Evolutionary conservation across 2,113 vertebrate species (phyloP).

Genomic region (Speoplatyrhinus poulsoni): DNA sequence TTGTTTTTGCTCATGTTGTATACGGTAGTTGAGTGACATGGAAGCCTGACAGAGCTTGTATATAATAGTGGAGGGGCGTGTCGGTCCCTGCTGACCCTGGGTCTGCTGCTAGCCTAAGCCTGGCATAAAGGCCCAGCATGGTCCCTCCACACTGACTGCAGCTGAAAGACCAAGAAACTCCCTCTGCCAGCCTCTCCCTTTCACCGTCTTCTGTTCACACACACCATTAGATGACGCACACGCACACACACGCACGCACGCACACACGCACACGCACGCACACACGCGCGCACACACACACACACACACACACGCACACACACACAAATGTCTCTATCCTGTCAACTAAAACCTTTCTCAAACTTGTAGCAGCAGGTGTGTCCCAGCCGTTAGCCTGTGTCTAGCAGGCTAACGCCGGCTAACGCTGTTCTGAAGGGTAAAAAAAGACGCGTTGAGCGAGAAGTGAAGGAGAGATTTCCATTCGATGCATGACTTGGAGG

Average conservation of each 20-base stretch:
- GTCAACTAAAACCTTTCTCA: slow-evolving; percentile 39
- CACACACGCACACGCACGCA: slow-evolving; percentile 5
- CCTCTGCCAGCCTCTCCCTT: slow-evolving; percentile 57
- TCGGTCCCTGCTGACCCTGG: slow-evolving; percentile 56
- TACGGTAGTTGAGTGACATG: not conserved
- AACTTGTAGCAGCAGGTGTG: slow-evolving; percentile 68
- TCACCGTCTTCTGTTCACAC: slow-evolving; percentile 49
- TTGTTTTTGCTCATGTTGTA: slow-evolving; percentile 26
- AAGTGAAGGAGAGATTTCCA: slow-evolving; percentile 38
- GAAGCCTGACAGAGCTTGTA: slow-evolving; percentile 8
- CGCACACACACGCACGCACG: not conserved
- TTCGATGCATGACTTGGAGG: slow-evolving; percentile 12
- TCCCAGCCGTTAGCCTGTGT: slow-evolving; percentile 20
- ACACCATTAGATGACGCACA: not conserved
- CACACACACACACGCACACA: slow-evolving; percentile 29
- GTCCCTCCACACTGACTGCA: slow-evolving; percentile 44
- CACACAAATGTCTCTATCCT: slow-evolving; percentile 36
- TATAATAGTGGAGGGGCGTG: slow-evolving; percentile 59
- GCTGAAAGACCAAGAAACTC: slow-evolving; percentile 47
- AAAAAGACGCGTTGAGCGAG: not conserved
- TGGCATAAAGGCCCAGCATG: slow-evolving; percentile 66
- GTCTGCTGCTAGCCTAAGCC: slow-evolving; percentile 51
- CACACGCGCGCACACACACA: not conserved
- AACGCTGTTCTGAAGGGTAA: not conserved
- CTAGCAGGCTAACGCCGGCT: slow-evolving; percentile 6